Evolutionary conservation across 2,797 vertebrate genomes (phyloP), one percentile per base, ranked within the genome.

Genomic region (Channallabes apus): DNA sequence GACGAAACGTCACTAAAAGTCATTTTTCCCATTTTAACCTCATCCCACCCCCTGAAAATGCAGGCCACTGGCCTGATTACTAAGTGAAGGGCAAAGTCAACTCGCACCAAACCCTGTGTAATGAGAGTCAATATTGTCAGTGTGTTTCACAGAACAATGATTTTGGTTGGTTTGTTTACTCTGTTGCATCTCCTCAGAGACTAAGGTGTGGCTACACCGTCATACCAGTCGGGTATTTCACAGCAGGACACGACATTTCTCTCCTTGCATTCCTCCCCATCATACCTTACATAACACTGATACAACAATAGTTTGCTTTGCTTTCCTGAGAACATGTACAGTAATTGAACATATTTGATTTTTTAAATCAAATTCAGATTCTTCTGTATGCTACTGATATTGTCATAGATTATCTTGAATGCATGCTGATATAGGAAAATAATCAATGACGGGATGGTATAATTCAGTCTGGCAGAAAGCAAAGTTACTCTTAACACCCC

Each of bases 191-290:
- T 80, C 91, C 87, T 71, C 8, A 73, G 91, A 32, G 68, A 90
- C 89, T 0, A 71, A 81, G 92, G 91, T 67, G 90, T 88, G 93
- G 89, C 90, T 75, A 20, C 87, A 78, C 27, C 85, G 83, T 88
- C 87, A 86, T 87, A 80, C 46, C 20, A 12, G 81, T 80, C 65
- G 59, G 72, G 54, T 80, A 80, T 87, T 85, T 89, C 64, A 87
- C 79, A 71, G 87, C 79, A 73, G 64, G 54, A 85, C 32, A 81
- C 35, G 76, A 83, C 77, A 56, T 86, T 89, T 85, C 84, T 80
- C 84, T 75, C 62, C 22, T 32, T 12, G 24, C 5, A 1, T 46
- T 51, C n/a, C n/a, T 54, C 12, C 62, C n/a, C 78, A 29, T 79
- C 14, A 79, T n/a, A n/a, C 35, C 38, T 22, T 46, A n/a, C 6